These are phyloP conservation scores for Lycocerus yunnanus DNA, from an alignment of 2,888 invertebrate genomes.

Conservation along the genomic window DNA sequence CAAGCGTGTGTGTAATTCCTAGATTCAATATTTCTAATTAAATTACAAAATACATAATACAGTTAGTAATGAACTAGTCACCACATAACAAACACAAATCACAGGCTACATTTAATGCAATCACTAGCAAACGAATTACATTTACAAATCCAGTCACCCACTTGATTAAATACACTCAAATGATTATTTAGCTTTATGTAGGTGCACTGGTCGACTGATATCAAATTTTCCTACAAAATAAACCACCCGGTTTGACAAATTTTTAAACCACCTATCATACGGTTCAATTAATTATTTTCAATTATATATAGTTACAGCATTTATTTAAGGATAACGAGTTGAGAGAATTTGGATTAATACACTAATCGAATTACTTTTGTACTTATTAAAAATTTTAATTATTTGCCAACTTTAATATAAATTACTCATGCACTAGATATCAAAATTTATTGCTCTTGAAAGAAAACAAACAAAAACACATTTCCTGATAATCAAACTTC, in stretches of 20 bases:
- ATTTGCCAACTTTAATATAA: background rate
- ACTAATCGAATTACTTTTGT: background rate
- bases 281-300: conserved; percentile 1
- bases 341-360: background rate
- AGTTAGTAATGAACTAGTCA: conserved; percentile 38
- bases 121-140: conserved; percentile 42
- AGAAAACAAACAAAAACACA: background rate
- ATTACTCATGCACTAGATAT: background rate
- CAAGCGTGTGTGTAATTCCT: background rate
- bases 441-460: background rate
- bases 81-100: conserved; percentile 43
- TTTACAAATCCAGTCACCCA: conserved; percentile 39
- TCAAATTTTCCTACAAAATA: conserved; percentile 39
- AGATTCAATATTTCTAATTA: conserved; percentile 29
- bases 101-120: conserved; percentile 41
- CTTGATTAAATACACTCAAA: conserved; percentile 29
- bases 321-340: background rate
- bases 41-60: conserved; percentile 33
- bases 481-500: background rate
- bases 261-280: conserved; percentile 25
- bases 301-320: background rate
- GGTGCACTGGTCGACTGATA: conserved; percentile 33
- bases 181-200: background rate
- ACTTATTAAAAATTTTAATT: background rate
- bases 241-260: conserved; percentile 38